Evolutionary conservation across 2,888 invertebrate species (phyloP).

Genomic region (Lysandra bellargus): DNA sequence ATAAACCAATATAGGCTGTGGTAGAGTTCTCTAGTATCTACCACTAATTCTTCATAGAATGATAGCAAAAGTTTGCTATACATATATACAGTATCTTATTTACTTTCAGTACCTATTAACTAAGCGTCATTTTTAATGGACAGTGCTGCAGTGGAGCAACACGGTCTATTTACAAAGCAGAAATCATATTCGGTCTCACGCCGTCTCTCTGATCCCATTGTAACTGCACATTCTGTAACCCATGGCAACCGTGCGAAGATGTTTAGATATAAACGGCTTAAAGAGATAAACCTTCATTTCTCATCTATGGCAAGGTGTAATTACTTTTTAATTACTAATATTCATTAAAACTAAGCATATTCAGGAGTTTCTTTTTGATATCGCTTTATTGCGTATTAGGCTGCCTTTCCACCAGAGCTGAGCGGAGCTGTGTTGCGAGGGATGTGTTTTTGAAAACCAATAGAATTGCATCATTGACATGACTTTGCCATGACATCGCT

Average conservation of each 20-base stretch:
- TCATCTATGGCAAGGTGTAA: background rate
- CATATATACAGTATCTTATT: too few relatives aligned
- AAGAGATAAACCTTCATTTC: background rate
- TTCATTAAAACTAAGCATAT: background rate
- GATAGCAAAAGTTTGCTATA: too few relatives aligned
- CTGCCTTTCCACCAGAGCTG: too few relatives aligned
- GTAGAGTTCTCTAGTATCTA: too few relatives aligned
- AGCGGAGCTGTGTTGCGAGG: too few relatives aligned
- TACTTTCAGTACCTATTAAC: too few relatives aligned
- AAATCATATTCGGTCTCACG: conserved; percentile 19
- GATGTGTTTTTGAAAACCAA: too few relatives aligned
- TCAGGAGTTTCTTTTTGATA: background rate
- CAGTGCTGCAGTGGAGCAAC: background rate
- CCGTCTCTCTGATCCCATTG: conserved; percentile 24
- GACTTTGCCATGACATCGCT: too few relatives aligned
- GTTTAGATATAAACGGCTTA: background rate
- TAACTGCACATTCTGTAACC: conserved; percentile 23
- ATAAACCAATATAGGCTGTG: too few relatives aligned
- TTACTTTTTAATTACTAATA: background rate
- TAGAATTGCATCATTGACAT: too few relatives aligned
- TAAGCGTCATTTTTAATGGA: background rate
- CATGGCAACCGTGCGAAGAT: conserved; percentile 22
- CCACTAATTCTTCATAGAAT: too few relatives aligned
- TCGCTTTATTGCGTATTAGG: too few relatives aligned
- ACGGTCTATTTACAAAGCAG: background rate